A percentile compares a stretch with the other conserved stretches of the same genome.
Conservation (phyloP, 1,140 invertebrate species). For the Lasioglossum baleicum region DNA sequence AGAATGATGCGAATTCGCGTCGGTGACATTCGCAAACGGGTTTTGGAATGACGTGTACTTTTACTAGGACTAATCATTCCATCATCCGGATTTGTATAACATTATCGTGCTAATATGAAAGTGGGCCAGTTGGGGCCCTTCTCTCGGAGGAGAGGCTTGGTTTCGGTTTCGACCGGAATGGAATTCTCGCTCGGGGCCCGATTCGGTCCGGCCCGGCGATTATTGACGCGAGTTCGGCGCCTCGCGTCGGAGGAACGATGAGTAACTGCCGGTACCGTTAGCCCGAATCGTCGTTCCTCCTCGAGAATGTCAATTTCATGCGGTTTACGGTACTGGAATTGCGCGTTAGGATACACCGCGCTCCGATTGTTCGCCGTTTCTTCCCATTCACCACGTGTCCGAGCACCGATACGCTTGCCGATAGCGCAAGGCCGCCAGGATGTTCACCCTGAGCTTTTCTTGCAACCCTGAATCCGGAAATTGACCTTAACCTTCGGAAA, state of each 20-base stretch:
- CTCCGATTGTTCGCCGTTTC: conserved; percentile 20
- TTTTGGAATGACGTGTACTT: too few relatives aligned
- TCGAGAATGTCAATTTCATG: conserved; percentile 75
- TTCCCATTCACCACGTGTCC: conserved; percentile 18
- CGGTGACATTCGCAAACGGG: too few relatives aligned
- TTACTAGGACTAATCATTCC: too few relatives aligned
- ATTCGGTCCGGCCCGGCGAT: conserved; percentile 7
- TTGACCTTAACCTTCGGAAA: too few relatives aligned
- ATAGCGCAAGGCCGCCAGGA: too few relatives aligned
- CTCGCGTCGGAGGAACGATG: conserved; percentile 67
- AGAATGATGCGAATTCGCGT: too few relatives aligned
- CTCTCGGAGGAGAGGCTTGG: too few relatives aligned
- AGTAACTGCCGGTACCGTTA: conserved; percentile 74
- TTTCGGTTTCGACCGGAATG: conserved; percentile 4
- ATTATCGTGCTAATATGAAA: too few relatives aligned
- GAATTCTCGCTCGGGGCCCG: neutral
- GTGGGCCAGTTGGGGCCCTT: too few relatives aligned
- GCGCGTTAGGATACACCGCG: conserved; percentile 65
- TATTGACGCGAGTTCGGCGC: conserved; percentile 55
- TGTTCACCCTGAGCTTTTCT: too few relatives aligned
- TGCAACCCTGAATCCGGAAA: too few relatives aligned
- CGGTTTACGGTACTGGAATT: conserved; percentile 76
- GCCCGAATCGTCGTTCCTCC: conserved; percentile 71
- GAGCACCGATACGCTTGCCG: neutral
- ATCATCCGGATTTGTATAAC: too few relatives aligned